A percentile compares a stretch with the other conserved stretches of the same genome.
phyloP scores from a whole-genome alignment of 1,140 invertebrate species.

The Drosophila pandora region DNA sequence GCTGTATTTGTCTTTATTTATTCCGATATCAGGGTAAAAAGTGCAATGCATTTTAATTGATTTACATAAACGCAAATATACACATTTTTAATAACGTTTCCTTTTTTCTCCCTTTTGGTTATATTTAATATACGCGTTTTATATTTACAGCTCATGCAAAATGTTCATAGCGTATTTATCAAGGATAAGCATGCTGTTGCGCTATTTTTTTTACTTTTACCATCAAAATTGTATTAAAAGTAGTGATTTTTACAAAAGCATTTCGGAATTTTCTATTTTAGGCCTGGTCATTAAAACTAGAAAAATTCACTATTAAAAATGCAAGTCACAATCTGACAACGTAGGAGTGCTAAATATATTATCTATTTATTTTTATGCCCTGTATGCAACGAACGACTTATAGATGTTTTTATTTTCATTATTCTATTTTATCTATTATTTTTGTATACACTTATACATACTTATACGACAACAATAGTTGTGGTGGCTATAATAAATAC shows the following conservation, averaged over 20 bases:
- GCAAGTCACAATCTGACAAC: slow-evolving; percentile 13
- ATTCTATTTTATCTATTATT: slow-evolving; percentile 47
- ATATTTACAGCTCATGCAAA: background rate
- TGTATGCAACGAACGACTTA: slow-evolving; percentile 50
- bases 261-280: slow-evolving; percentile 75
- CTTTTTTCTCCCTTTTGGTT: no score
- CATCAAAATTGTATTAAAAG: slow-evolving; percentile 10
- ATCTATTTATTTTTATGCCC: slow-evolving; percentile 1
- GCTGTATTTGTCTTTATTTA: background rate
- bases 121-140: background rate
- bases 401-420: slow-evolving; percentile 21
- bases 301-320: slow-evolving; percentile 53
- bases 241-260: slow-evolving; percentile 23
- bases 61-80: background rate
- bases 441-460: slow-evolving; percentile 25
- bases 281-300: slow-evolving; percentile 71
- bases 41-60: slow-evolving; percentile 17
- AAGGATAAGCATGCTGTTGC: background rate
- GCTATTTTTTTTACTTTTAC: slow-evolving; percentile 3
- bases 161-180: background rate
- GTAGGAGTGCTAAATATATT: slow-evolving; percentile 50
- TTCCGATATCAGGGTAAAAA: background rate
- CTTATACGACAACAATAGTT: slow-evolving; percentile 13
- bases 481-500: slow-evolving; percentile 57
- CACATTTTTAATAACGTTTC: no score